Evolutionary conservation across 2,113 vertebrate species (phyloP), one percentile per base, ranked within the genome.

Genomic region (Oreochromis spilurus): DNA sequence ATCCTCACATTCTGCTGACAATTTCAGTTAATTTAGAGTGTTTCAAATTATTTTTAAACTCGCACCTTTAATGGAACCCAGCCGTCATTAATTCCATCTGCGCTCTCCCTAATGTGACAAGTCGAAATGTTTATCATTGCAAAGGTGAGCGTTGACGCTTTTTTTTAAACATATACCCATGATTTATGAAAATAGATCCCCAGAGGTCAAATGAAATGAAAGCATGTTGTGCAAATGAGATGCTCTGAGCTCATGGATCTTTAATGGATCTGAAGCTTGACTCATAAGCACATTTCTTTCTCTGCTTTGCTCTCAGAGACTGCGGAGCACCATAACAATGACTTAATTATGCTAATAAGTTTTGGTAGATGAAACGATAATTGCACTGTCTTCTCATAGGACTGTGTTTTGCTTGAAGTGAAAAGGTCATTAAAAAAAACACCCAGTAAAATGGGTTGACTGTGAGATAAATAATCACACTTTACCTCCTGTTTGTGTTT

Each of bases 351-450:
- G 45, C 70, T 86, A 84, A 88, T 85, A 84, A 14, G 26, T 55
- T 83, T 90, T 77, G 75, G 65, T 48, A 72, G 54, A 84, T 90
- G 21, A 87, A 84, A 80, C 79, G 34, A 38, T 90, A 86, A 84
- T 82, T 88, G 19, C 21, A 31, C 11, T 43, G 40, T 54, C 36
- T 77, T 29, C 75, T 70, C 70, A 17, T 52, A 70, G 24, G 21
- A 52, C 38, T 34, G 4, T 11, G 21, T 58, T 85, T 67, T 1
- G 9, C 65, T 26, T 65, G 12, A 31, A 43, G 70, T 43, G 34
- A 91, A 90, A 91, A 84, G 70, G 54, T 65, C 79, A 62, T 24
- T 60, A 19, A 36, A 53, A 81, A 80, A 84, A 5, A 45, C 13
- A 9, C 40, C 36, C 19, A 65, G 24, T 17, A 34, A 52, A 67